phyloP scores from a whole-genome alignment of 2,888 invertebrate genomes.

The Acleris sparsana region DNA sequence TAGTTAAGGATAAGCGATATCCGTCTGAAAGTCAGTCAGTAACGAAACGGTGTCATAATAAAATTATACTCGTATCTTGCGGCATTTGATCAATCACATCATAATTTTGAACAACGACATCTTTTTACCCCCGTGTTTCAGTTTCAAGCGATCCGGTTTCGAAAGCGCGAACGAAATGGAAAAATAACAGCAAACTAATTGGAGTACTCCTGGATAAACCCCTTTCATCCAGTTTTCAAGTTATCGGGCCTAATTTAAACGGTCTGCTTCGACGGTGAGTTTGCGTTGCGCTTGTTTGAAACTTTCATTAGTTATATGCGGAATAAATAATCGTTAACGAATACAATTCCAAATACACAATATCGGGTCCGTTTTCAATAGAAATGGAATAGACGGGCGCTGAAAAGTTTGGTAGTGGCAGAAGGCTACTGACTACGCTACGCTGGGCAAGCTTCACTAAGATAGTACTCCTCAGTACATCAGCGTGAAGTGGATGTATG shows the following conservation, averaged over 20 bases:
- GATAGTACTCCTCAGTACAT: no score
- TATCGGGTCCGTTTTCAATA: no score
- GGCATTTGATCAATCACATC: neutral
- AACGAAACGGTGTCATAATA: neutral
- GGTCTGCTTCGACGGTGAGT: conserved; percentile 72
- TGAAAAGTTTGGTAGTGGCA: no score
- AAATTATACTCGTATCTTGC: neutral
- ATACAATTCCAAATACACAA: no score
- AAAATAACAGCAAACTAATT: conserved; percentile 83
- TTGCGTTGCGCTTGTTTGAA: conserved; percentile 60
- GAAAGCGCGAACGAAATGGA: conserved; percentile 67
- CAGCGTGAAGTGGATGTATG: no score
- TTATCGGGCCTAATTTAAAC: conserved; percentile 80
- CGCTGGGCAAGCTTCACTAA: no score
- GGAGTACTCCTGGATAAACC: conserved; percentile 77
- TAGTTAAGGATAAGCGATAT: no score
- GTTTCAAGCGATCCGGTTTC: conserved; percentile 62
- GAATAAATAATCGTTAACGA: conserved; percentile 10
- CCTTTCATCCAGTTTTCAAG: conserved; percentile 78
- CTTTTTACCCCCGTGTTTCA: conserved; percentile 12
- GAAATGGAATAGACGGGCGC: no score
- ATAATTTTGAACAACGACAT: conserved; percentile 17
- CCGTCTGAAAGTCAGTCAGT: no score
- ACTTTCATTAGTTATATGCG: conserved; percentile 49
- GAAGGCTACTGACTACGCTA: no score